Percentiles rank a stretch among this genome's conserved stretches.
Evolutionary conservation across 2,888 invertebrate genomes (phyloP).

Genomic region (Drosophila prolongata): DNA sequence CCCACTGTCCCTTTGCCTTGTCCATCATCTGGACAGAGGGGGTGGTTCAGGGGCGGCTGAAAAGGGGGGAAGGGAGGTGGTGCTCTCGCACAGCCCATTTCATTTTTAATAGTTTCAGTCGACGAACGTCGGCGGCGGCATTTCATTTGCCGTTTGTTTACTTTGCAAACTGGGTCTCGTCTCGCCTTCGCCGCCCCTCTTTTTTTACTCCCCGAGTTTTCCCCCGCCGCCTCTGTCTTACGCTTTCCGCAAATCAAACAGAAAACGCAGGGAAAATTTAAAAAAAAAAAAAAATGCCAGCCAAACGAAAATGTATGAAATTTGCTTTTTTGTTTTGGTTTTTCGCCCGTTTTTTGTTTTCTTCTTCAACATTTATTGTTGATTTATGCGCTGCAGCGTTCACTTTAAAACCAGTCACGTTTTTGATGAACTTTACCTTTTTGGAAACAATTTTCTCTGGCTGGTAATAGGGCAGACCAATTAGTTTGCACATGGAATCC

Average conservation of each 20-base stretch:
- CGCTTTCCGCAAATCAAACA: conserved; percentile 62
- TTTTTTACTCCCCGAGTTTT: neutral
- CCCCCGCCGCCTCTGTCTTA: neutral
- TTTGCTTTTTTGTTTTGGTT: conserved; percentile 25
- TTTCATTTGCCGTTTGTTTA: conserved; percentile 76
- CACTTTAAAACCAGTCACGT: conserved; percentile 30
- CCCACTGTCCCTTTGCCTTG: conserved; percentile 11
- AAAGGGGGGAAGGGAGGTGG: neutral
- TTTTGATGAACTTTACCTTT: conserved; percentile 48
- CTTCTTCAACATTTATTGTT: conserved; percentile 43
- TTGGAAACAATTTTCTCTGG: conserved; percentile 12
- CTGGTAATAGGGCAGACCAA: conserved; percentile 21
- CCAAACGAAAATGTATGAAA: conserved; percentile 27
- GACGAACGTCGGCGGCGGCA: conserved; percentile 51
- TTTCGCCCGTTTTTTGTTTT: conserved; percentile 14
- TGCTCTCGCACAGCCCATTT: conserved; percentile 51
- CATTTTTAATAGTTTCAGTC: conserved; percentile 77
- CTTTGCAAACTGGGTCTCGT: conserved; percentile 72
- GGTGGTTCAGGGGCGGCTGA: conserved; percentile 24
- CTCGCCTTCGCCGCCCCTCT: neutral
- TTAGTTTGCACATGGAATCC: conserved; percentile 18
- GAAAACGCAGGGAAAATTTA: conserved; percentile 36
- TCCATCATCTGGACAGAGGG: conserved; percentile 11
- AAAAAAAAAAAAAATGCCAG: conserved; percentile 8
- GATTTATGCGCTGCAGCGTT: conserved; percentile 60